Base-by-base conservation (phyloP, 37 sponge, comb jelly and placozoan genomes). In the Haliclona indistincta region DNA sequence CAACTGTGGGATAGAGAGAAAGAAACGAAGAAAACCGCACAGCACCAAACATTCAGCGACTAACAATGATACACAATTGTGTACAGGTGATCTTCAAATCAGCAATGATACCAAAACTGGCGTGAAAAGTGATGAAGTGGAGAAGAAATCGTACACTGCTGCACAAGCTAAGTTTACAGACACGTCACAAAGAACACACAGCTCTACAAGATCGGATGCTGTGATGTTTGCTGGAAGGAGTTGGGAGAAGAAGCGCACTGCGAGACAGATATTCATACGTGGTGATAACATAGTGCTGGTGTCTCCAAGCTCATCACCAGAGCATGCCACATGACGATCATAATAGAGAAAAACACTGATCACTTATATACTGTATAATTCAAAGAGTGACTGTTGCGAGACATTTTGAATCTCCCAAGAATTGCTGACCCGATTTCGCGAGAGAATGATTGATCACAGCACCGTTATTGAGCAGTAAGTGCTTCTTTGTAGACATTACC, bases 211-310 rank as follows among this genome's bases (percentile, higher is more conserved):
- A 13, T 13, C 49, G 8, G 49, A 17, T 13, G 8, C 49, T 47
- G 8, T 13, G 13, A 17, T 47, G 13, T 47, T 13, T 13, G 8
- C 49, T 47, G 8, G 49, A 58, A 58, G 25, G 25, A 8, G 28
- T 6, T 58, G 60, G 60, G 28, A 58, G 28, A n/a, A 6, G 23
- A 68, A 20, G 26, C 68, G 76, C 3, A 40, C 35, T 29, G 35
- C 64, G 37, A 43, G 34, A 2, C 73, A 68, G 47, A 30, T 89
- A 36, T 89, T 89, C 32, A 52, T 89, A 0, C 51, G 90, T 39
- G 90, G 90, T 4, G 90, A 89, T 56, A 84, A 80, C 43, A 51
- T 89, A 4, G 64, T 89, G 11, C 25, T 89, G 17, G 51, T 89
- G 3, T 11, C 83, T 68, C 47, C 80, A 22, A n/a, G n/a, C n/a